Evolutionary conservation across 2,113 vertebrate species (phyloP).

Genomic region (Oceanites oceanicus): DNA sequence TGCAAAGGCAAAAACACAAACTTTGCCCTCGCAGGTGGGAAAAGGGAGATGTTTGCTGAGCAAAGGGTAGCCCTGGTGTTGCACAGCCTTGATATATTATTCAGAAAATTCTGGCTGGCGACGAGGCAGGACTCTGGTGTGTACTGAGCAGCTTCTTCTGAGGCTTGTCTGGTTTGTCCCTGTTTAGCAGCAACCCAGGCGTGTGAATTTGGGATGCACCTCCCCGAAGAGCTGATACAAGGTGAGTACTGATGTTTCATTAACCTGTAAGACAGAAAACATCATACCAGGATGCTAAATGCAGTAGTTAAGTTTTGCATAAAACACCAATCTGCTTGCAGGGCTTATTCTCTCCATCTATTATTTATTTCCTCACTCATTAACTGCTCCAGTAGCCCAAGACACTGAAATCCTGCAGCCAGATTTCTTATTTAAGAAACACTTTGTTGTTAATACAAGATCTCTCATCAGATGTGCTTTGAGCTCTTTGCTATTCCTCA

Average conservation of each 20-base stretch:
- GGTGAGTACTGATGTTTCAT: fast-evolving
- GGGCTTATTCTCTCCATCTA: neutral
- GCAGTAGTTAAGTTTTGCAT: neutral
- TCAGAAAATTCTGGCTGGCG: neutral
- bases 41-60: neutral
- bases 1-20: neutral
- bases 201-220: neutral
- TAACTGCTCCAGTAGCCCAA: neutral
- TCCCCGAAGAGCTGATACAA: fast-evolving
- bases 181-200: neutral
- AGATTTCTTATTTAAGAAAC: neutral
- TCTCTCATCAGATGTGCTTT: neutral
- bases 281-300: neutral
- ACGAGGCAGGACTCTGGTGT: neutral
- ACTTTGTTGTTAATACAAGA: neutral
- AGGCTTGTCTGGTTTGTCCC: neutral
- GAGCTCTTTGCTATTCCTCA: neutral
- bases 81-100: neutral
- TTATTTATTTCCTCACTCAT: neutral
- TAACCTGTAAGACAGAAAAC: neutral
- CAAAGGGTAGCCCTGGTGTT: neutral
- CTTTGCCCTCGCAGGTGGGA: neutral
- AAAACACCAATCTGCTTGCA: neutral
- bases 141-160: neutral
- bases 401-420: neutral